Evolutionary conservation across 92 coral and sea anemone species (phyloP), one percentile per base, ranked within the genome.

Genomic region (Anthopleura xanthogrammica): DNA sequence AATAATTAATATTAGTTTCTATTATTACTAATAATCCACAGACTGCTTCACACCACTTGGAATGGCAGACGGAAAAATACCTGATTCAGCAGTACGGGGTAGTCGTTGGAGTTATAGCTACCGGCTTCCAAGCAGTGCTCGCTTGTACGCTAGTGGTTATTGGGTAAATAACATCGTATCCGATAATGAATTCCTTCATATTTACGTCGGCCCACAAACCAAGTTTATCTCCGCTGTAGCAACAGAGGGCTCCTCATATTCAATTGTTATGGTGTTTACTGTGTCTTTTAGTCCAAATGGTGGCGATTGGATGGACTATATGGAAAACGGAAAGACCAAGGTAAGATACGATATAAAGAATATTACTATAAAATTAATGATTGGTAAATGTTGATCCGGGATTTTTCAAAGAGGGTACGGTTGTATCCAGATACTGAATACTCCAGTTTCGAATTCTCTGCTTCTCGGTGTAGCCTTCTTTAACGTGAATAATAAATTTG

Each of bases 31-130:
- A 62, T 77, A 39, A 43, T 86, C 16, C 75, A 50, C 72, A 90
- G 93, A 79, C 2, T 87, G 86, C 52, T 86, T 80, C 64, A 77
- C 81, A 2, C 86, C 93, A 24, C 83, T 90, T 62, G 93, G 93
- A 29, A 75, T 90, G 90, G 88, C 74, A 57, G 76, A 87, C 77
- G 62, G 19, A 41, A 77, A 75, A 23, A 79, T 90, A 54, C 64
- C 72, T 4, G 41, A 54, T 16, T 11, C 8, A 22, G 71, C 78
- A 43, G 10, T 90, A 3, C 23, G 29, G 62, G 81, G 82, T n/a
- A 24, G 41, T 65, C 20, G 3, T 1, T 83, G 87, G 87, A 55
- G 58, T 11, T 54, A 16, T 62, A 76, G 29, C 24, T 7, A 2
- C 29, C 0, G 3, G 0, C 73, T 1, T 4, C 87, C 81, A 5